These are phyloP conservation scores for Micromesistius poutassou DNA, from an alignment of 2,797 vertebrate genomes.

Conservation along the genomic window DNA sequence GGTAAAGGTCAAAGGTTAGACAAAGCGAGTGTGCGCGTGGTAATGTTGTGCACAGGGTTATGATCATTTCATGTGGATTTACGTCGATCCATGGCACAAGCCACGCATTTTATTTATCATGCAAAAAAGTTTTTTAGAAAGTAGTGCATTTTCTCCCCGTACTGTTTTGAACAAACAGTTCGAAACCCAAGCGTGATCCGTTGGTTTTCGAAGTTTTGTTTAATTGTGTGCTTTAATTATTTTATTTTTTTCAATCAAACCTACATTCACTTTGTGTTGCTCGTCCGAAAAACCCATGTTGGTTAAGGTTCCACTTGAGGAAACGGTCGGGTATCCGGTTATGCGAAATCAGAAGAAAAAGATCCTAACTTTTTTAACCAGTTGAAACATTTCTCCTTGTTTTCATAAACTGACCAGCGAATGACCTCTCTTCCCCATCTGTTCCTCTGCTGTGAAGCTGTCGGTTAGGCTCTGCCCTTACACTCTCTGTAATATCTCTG, in stretches of 20 bases:
- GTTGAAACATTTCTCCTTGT: not conserved
- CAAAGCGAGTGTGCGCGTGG: not conserved
- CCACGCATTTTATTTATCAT: not conserved
- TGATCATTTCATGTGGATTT: not conserved
- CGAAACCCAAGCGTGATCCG: not conserved
- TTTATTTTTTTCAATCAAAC: not conserved
- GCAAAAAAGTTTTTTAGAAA: not conserved
- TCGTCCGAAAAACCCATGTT: too few species aligned
- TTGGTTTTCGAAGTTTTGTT: not conserved
- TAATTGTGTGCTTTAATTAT: not conserved
- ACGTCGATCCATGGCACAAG: not conserved
- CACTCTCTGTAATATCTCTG: not conserved
- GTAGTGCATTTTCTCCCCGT: not conserved
- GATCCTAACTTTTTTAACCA: not conserved
- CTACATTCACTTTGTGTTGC: too few species aligned
- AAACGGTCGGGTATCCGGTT: not conserved
- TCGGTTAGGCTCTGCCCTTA: not conserved
- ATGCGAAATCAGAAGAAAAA: not conserved
- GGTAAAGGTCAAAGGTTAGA: not conserved
- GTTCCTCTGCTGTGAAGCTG: not conserved
- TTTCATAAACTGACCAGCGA: not conserved
- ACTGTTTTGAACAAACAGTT: not conserved
- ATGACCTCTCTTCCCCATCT: not conserved
- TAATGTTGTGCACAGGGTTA: not conserved
- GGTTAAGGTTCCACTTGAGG: not conserved